Evolutionary conservation across 2,113 vertebrate genomes (phyloP), one percentile per base, ranked within the genome.

Genomic region (Corvus hawaiiensis): DNA sequence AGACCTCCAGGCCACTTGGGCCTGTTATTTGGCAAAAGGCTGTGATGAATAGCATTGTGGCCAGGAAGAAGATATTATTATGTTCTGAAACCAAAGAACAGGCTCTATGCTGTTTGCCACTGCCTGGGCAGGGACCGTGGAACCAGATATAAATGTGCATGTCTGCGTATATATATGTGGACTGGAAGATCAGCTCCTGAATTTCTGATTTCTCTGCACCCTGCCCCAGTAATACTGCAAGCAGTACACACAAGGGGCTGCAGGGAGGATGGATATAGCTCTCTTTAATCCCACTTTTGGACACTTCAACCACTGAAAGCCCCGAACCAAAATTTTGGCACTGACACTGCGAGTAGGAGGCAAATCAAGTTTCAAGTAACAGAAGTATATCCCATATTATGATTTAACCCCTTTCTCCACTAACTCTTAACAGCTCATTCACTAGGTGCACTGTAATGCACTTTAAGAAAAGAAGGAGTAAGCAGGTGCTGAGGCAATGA

Each of bases 1-100:
- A 94, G 94, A 86, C 94, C 92, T 96, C 52, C 75, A 59, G 94
- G 92, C 95, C 93, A 90, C 85, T 92, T 46, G 80, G 59, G 89
- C 91, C 84, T 96, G 89, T 95, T 96, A 93, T 96, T 97, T 97
- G 93, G 94, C 81, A 96, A 85, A 94, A 83, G 91, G 59, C 85
- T 90, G 56, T 86, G 75, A 95, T 90, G 85, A 96, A 93, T 88
- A 93, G 39, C 48, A 77, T 52, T 91, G 94, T 90, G 93, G 82
- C 87, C 61, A 92, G 79, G 87, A 91, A 91, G 44, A 95, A 87
- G 72, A 95, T 94, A 96, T 91, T 93, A 95, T 87, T 88, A 94
- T 88, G 64, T 35, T 74, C 87, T 90, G 82, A 91, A 93, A 86
- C 79, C 56, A 54, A 94, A 93, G 87, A 95, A 76, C 61, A 82